Percentiles rank a stretch among this genome's conserved stretches.
These are phyloP conservation scores for Leptopilina boulardi DNA, from an alignment of 1,140 invertebrate species.

Conservation along the genomic window DNA sequence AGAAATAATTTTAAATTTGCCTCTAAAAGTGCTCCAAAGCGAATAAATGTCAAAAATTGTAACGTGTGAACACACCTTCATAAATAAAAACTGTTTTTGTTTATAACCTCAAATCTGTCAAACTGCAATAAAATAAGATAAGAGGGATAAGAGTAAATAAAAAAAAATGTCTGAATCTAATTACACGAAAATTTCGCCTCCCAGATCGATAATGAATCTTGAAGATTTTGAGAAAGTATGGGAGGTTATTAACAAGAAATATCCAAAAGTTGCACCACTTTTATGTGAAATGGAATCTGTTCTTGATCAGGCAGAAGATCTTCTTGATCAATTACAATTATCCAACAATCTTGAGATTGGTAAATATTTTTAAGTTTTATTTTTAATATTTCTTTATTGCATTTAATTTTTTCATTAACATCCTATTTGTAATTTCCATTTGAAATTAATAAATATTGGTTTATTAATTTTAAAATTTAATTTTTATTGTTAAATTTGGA, in stretches of 20 bases:
- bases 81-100: no score
- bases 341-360: constrained; percentile 49
- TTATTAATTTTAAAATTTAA: constrained; percentile 27
- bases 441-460: no score
- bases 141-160: no score
- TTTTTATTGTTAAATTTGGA: neutral
- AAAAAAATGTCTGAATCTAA: neutral
- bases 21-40: no score
- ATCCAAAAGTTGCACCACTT: constrained; percentile 62
- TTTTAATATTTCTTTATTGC: neutral
- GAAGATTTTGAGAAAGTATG: constrained; percentile 60
- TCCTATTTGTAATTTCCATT: no score
- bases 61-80: no score
- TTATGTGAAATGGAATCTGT: constrained; percentile 62
- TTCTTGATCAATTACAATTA: constrained; percentile 50
- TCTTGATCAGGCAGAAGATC: constrained; percentile 59
- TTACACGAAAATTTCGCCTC: constrained; percentile 44
- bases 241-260: constrained; percentile 59
- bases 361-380: constrained; percentile 16
- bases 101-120: no score
- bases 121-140: no score
- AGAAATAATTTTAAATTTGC: no score
- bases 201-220: constrained; percentile 53
- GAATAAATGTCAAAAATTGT: no score
- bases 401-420: neutral